Conservation (phyloP, 2,113 vertebrate genomes). For the Zeus faber region DNA sequence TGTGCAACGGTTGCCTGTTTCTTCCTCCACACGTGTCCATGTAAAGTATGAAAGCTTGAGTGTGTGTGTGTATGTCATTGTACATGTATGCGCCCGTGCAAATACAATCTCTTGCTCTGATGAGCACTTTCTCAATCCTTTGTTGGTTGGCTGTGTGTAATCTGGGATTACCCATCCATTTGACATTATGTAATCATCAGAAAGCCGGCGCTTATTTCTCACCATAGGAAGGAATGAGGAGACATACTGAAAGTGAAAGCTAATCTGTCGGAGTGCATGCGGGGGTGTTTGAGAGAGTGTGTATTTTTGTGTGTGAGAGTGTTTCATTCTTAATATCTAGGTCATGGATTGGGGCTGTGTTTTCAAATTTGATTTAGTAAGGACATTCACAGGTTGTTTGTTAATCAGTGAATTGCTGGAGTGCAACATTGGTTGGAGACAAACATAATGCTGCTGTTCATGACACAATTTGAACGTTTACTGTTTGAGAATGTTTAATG, state of each 20-base stretch:
- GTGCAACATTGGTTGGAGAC: background rate
- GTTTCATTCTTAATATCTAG: background rate
- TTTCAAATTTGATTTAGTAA: too few relatives aligned
- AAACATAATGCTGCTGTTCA: too few relatives aligned
- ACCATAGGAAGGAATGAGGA: constrained; percentile 23
- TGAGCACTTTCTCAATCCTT: constrained; percentile 49
- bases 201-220: constrained; percentile 35
- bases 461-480: too few relatives aligned
- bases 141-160: constrained; percentile 66
- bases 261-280: background rate
- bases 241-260: constrained; percentile 22
- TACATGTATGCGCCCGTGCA: background rate
- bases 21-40: too few relatives aligned
- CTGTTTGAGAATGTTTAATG: too few relatives aligned
- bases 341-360: background rate
- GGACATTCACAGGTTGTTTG: too few relatives aligned
- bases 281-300: background rate
- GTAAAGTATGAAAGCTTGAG: too few relatives aligned
- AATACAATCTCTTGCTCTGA: constrained; percentile 20
- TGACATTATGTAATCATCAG: constrained; percentile 68
- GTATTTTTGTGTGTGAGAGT: background rate
- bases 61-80: background rate
- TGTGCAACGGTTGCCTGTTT: too few relatives aligned
- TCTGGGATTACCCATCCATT: constrained; percentile 79
- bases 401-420: background rate